Evolutionary conservation across 2,113 vertebrate genomes (phyloP).

Genomic region (Tychaedon coryphoeus): DNA sequence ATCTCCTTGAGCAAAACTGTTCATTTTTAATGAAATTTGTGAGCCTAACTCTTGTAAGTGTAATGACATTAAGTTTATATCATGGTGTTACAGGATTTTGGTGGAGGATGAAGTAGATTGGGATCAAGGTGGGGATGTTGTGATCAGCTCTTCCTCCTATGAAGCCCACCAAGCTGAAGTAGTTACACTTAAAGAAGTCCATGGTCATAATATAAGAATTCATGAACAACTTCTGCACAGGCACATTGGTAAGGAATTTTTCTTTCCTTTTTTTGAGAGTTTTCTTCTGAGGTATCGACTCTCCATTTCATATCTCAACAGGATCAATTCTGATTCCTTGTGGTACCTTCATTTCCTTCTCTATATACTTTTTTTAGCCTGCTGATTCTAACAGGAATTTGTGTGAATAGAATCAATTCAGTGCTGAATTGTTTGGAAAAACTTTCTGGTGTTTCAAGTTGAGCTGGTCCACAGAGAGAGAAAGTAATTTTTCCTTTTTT

Average conservation of each 20-base stretch:
- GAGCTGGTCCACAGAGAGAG: background rate
- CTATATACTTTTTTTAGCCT: background rate
- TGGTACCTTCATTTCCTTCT: background rate
- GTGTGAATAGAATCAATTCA: background rate
- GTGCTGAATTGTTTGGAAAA: background rate
- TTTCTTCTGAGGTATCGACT: background rate
- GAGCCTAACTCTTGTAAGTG: background rate
- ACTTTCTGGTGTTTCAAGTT: background rate
- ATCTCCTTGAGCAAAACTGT: background rate
- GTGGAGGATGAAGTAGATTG: constrained; percentile 69
- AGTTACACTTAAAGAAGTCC: constrained; percentile 66
- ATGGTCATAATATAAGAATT: constrained; percentile 48
- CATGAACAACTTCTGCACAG: constrained; percentile 56
- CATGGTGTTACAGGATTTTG: constrained; percentile 63
- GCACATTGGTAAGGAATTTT: constrained; percentile 67
- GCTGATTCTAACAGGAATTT: background rate
- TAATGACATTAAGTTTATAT: background rate
- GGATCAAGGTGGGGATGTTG: constrained; percentile 45
- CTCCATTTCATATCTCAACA: background rate
- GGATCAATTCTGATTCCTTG: background rate
- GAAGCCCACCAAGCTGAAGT: constrained; percentile 74
- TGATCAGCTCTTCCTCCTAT: constrained; percentile 76
- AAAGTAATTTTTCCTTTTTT: background rate
- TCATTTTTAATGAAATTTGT: background rate
- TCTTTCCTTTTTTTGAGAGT: background rate